phyloP scores from a whole-genome alignment of 2,888 invertebrate species.

The Agapetus fuscipes region DNA sequence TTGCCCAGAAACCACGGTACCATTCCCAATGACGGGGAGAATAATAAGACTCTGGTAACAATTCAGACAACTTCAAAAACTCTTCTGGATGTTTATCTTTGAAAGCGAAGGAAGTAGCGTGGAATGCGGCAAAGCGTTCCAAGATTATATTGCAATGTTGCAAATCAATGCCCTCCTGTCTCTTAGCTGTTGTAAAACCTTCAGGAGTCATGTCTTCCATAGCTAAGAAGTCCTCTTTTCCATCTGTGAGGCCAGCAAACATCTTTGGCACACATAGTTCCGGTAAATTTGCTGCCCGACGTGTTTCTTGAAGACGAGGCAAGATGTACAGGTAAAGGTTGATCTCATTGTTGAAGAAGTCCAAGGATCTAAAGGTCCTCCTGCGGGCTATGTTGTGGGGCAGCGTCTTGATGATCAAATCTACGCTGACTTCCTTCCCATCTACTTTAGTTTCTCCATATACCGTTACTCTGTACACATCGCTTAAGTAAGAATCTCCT shows the following conservation, averaged over 20 bases:
- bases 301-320: constrained; percentile 37
- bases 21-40: constrained; percentile 42
- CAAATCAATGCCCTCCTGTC: constrained; percentile 42
- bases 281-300: constrained; percentile 32
- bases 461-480: constrained; percentile 50
- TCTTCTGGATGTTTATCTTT: constrained; percentile 41
- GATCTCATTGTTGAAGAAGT: constrained; percentile 63
- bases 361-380: constrained; percentile 52
- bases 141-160: constrained; percentile 41
- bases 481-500: constrained; percentile 63
- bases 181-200: constrained; percentile 33
- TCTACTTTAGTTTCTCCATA: constrained; percentile 30
- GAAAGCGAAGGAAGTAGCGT: constrained; percentile 49
- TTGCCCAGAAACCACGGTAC: constrained; percentile 45
- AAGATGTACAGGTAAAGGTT: constrained; percentile 50
- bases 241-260: constrained; percentile 39
- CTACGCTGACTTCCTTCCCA: constrained; percentile 31
- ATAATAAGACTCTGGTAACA: constrained; percentile 49
- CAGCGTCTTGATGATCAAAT: constrained; percentile 55
- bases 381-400: constrained; percentile 52
- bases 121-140: constrained; percentile 45
- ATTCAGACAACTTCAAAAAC: constrained; percentile 34
- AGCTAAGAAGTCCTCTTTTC: constrained; percentile 44
- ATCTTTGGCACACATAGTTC: constrained; percentile 42
- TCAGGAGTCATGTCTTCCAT: constrained; percentile 43